Percentiles rank a stretch among this genome's conserved stretches.
These are phyloP conservation scores for Eupeodes luniger DNA, from an alignment of 2,888 invertebrate species.

Conservation along the genomic window DNA sequence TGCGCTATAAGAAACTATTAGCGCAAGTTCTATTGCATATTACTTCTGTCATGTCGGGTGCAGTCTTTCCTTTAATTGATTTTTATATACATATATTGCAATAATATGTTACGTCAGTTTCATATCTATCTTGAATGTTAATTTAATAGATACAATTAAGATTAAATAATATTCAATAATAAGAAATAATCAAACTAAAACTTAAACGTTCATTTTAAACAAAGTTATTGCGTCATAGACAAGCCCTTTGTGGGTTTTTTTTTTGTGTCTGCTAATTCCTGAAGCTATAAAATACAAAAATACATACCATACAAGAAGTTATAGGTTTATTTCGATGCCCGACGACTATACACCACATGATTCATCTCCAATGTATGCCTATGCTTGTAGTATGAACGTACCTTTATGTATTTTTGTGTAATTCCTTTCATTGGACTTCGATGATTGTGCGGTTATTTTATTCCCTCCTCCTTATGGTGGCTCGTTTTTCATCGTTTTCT, in stretches of 20 bases:
- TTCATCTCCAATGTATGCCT: conserved; percentile 56
- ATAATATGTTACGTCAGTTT: not conserved
- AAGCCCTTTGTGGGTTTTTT: conserved; percentile 5
- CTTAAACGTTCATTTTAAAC: not conserved
- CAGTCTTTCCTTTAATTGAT: no score
- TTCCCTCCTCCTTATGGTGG: not conserved
- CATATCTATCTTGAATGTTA: not conserved
- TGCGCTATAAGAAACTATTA: no score
- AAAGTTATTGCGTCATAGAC: not conserved
- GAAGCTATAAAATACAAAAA: not conserved
- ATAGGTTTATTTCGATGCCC: not conserved
- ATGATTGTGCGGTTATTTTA: conserved; percentile 53
- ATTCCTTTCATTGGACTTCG: conserved; percentile 55
- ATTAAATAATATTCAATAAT: not conserved
- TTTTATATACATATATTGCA: no score
- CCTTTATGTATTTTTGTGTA: not conserved
- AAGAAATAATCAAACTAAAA: not conserved
- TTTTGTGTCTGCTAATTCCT: not conserved
- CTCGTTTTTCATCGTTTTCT: conserved; percentile 23
- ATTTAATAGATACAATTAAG: not conserved
- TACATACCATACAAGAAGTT: not conserved
- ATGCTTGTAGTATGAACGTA: no score
- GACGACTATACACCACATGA: conserved; percentile 36
- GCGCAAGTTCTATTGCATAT: no score
- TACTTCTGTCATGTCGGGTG: no score